These are phyloP conservation scores for Myiozetetes cayanensis DNA, from an alignment of 2,113 vertebrate species.

Conservation along the genomic window DNA sequence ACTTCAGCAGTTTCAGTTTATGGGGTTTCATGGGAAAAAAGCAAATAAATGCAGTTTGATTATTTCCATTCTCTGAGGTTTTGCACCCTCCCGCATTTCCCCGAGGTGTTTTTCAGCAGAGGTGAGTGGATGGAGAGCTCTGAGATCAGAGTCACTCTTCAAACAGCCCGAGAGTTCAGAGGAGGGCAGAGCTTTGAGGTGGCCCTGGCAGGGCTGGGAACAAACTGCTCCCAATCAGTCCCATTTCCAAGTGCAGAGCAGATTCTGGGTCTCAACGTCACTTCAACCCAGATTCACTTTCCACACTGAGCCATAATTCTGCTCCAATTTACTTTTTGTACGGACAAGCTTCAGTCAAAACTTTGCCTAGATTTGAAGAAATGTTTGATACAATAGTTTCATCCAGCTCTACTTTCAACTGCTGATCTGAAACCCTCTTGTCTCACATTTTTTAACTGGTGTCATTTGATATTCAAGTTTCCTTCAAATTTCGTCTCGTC, in stretches of 20 bases:
- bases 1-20: conserved; percentile 47
- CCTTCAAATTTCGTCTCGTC: conserved; percentile 34
- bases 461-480: conserved; percentile 60
- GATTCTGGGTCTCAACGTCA: neutral
- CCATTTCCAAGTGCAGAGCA: neutral
- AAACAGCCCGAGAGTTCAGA: neutral
- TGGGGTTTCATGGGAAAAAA: neutral
- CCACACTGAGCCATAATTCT: neutral
- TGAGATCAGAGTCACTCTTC: neutral
- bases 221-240: neutral
- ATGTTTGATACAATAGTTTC: conserved; percentile 56
- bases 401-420: conserved; percentile 53
- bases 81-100: neutral
- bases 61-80: conserved; percentile 19
- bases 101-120: neutral
- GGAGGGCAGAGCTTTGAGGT: neutral
- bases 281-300: neutral
- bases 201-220: neutral
- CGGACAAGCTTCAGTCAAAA: conserved; percentile 24
- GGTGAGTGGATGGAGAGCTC: neutral
- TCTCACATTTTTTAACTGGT: conserved; percentile 35
- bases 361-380: conserved; percentile 27
- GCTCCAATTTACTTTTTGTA: conserved; percentile 23
- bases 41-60: neutral
- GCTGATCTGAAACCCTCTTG: conserved; percentile 35